Evolutionary conservation across 2,888 invertebrate genomes (phyloP), one percentile per base, ranked within the genome.

Genomic region (Punctoribates punctum): DNA sequence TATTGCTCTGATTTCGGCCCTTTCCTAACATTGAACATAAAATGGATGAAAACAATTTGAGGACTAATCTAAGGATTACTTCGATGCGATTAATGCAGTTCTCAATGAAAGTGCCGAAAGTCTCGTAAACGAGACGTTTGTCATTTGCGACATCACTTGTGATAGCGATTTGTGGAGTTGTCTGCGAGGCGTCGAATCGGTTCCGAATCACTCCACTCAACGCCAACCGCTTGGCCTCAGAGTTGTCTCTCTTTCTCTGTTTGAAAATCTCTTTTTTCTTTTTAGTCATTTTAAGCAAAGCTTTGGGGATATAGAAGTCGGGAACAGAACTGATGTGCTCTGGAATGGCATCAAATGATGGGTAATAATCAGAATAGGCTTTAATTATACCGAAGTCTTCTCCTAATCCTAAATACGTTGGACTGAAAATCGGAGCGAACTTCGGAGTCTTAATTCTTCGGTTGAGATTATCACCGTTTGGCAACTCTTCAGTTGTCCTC

Each of bases 91-190:
- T 75, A 15, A 75, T 72, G 20, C 54, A 23, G 5, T 72, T 70
- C 20, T 75, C 73, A 17, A 75, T 73, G 27, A 73, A 27, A 57
- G 17, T 25, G 42, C 48, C 29, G n/a, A 75, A 75, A 20, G 48
- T 75, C 29, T 75, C 75, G 27, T 72, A 75, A 38, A 75, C 46
- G 1, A n/a, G 29, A n/a, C 72, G 75, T 15, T 57, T 60, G n/a
- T 75, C 27, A 20, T 54, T 11, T 11, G 65, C 65, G 9, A 54
- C 72, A 29, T 62, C 29, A 72, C 57, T 42, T 20, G 75, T 51
- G 27, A 75, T 9, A 1, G 29, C 75, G 15, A 54, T 27, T 13
- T 51, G 70, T 23, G 75, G 23, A 5, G 29, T 20, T 6, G 57
- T 57, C n/a, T 34, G 73, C 2, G 17, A 67, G n/a, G 13, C 11